Evolutionary conservation across 2,113 vertebrate genomes (phyloP).

Genomic region (Osmerus mordax): DNA sequence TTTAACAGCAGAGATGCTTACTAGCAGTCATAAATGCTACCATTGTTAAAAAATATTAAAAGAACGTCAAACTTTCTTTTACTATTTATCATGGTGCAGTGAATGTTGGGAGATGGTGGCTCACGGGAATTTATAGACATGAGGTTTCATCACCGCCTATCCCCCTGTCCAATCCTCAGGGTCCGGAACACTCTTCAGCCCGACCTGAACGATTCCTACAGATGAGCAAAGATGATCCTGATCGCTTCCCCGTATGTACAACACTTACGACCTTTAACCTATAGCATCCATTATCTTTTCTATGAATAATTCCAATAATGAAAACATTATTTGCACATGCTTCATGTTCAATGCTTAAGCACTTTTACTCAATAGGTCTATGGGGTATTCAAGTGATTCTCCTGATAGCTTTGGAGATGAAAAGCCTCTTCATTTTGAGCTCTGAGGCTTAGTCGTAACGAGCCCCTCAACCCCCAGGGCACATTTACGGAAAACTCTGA

Average conservation of each 20-base stretch:
- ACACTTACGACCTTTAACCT: constrained; percentile 4
- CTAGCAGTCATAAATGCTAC: constrained; percentile 12
- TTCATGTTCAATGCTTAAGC: background rate
- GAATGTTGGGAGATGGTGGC: too few species aligned
- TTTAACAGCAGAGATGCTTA: background rate
- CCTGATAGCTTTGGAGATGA: constrained; percentile 39
- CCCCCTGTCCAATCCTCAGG: constrained; percentile 61
- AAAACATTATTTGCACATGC: too few species aligned
- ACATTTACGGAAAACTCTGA: constrained; percentile 2
- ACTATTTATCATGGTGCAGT: too few species aligned
- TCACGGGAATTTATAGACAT: too few species aligned
- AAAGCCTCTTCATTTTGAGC: constrained; percentile 47
- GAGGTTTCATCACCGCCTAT: background rate
- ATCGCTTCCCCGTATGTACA: constrained; percentile 82
- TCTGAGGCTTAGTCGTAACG: constrained; percentile 28
- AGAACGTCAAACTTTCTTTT: too few species aligned
- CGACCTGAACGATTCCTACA: constrained; percentile 87
- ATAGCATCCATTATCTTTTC: constrained; percentile 12
- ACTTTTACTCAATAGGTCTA: background rate
- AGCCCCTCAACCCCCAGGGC: constrained; percentile 22
- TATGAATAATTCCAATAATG: too few species aligned
- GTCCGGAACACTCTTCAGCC: constrained; percentile 89
- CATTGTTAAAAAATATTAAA: too few species aligned
- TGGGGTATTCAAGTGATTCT: constrained; percentile 4
- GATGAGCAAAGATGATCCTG: constrained; percentile 91